phyloP scores from a whole-genome alignment of 2,888 invertebrate species.

The Apantesis nais region DNA sequence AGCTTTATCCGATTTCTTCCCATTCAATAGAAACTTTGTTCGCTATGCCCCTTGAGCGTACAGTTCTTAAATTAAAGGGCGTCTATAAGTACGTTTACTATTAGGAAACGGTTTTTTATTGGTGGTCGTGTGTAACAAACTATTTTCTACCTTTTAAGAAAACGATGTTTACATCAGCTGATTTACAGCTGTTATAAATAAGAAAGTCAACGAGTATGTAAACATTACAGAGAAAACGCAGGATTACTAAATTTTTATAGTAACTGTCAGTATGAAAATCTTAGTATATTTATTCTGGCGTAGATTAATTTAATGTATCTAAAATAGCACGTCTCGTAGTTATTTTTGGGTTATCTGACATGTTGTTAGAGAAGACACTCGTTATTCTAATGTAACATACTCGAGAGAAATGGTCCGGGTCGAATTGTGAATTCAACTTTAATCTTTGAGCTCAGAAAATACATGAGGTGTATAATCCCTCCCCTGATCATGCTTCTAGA shows the following conservation, averaged over 20 bases:
- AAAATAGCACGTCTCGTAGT: neutral
- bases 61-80: slow-evolving; percentile 17
- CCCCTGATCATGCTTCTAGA: neutral
- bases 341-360: slow-evolving; percentile 1
- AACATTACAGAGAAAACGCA: slow-evolving; percentile 21
- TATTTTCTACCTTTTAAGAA: slow-evolving; percentile 14
- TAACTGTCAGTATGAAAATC: slow-evolving; percentile 18
- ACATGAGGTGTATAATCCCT: neutral
- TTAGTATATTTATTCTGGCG: slow-evolving; percentile 13
- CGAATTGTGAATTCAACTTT: neutral
- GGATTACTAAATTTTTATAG: slow-evolving; percentile 21
- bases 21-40: neutral
- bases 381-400: neutral
- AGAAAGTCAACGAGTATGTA: slow-evolving; percentile 19
- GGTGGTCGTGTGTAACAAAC: slow-evolving; percentile 11
- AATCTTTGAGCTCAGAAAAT: neutral
- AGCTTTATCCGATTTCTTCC: neutral
- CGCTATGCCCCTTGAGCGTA: neutral
- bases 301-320: slow-evolving; percentile 4
- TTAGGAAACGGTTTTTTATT: slow-evolving; percentile 12
- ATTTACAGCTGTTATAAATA: slow-evolving; percentile 26
- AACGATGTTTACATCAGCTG: slow-evolving; percentile 17
- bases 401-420: neutral
- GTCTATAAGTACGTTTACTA: neutral
- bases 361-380: neutral